A percentile compares a stretch with the other conserved stretches of the same genome.
phyloP scores from a whole-genome alignment of 2,888 invertebrate genomes.

The Balanococcus diminutus region DNA sequence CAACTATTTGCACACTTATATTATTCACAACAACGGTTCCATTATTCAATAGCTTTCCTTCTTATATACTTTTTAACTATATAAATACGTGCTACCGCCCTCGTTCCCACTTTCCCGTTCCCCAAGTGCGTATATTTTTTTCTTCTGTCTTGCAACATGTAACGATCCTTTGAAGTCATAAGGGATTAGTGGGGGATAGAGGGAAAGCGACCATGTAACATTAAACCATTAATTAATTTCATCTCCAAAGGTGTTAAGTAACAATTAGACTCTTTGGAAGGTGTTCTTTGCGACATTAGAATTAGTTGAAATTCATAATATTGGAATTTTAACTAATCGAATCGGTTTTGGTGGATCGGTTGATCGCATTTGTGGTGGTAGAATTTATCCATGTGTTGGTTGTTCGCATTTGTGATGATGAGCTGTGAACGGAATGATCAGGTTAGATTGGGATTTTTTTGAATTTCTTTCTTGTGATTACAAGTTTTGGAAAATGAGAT shows the following conservation, averaged over 20 bases:
- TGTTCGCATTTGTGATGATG: background rate
- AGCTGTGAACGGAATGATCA: background rate
- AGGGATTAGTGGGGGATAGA: constrained; percentile 53
- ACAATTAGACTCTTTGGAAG: constrained; percentile 46
- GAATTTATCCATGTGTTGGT: background rate
- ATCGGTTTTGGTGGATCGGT: background rate
- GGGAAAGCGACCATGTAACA: constrained; percentile 49
- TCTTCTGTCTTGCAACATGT: constrained; percentile 23
- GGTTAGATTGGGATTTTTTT: background rate
- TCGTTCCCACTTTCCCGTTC: constrained; percentile 49
- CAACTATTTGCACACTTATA: constrained; percentile 47
- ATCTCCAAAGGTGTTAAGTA: constrained; percentile 45
- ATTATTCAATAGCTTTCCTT: constrained; percentile 49
- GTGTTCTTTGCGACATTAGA: constrained; percentile 30
- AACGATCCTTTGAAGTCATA: constrained; percentile 46
- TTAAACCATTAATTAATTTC: constrained; percentile 52
- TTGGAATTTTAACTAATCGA: constrained; percentile 8
- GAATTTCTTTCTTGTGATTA: too few species aligned
- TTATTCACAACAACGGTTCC: constrained; percentile 44
- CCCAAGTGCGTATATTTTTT: constrained; percentile 8
- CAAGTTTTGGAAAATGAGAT: too few species aligned
- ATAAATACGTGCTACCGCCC: constrained; percentile 51
- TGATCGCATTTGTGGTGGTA: background rate
- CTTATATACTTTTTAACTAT: constrained; percentile 54
- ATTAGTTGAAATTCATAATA: constrained; percentile 8